Evolutionary conservation across 2,888 invertebrate genomes (phyloP).

Genomic region (Cosmopolites sordidus): DNA sequence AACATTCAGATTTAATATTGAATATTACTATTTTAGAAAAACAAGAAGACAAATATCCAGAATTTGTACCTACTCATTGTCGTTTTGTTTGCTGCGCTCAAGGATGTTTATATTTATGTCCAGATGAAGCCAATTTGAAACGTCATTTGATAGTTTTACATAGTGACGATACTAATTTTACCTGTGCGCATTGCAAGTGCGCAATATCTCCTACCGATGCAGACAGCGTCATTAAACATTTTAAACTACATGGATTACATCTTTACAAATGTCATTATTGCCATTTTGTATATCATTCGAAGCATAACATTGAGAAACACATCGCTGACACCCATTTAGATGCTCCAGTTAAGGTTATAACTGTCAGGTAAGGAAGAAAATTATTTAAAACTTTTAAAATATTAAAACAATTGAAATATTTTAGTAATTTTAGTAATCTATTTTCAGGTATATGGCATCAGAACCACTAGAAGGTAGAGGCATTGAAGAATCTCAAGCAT

Average conservation of each 20-base stretch:
- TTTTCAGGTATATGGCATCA: conserved; percentile 27
- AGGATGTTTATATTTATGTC: conserved; percentile 66
- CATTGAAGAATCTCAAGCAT: conserved; percentile 31
- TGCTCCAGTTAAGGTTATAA: conserved; percentile 45
- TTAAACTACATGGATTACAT: conserved; percentile 69
- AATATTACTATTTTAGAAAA: conserved; percentile 22
- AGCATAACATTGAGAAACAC: conserved; percentile 63
- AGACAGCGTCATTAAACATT: conserved; percentile 58
- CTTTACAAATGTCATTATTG: conserved; percentile 72
- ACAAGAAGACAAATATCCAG: conserved; percentile 32
- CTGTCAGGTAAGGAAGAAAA: conserved; percentile 13
- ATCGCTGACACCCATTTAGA: conserved; percentile 58
- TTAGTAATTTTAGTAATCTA: conserved; percentile 1
- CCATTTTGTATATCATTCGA: conserved; percentile 60
- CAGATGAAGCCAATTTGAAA: conserved; percentile 67
- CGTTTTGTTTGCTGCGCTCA: conserved; percentile 69
- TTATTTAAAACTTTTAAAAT: too few species aligned
- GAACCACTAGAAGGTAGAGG: conserved; percentile 39
- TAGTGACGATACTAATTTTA: conserved; percentile 50
- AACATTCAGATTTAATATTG: too few species aligned
- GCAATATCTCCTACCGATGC: conserved; percentile 48
- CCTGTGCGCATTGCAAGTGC: conserved; percentile 68
- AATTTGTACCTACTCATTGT: conserved; percentile 35
- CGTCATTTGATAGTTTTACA: conserved; percentile 71
- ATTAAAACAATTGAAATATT: too few species aligned